Percentiles rank a stretch among this genome's conserved stretches.
Conservation (phyloP, 2,888 invertebrate species). For the Drosophila falleni region DNA sequence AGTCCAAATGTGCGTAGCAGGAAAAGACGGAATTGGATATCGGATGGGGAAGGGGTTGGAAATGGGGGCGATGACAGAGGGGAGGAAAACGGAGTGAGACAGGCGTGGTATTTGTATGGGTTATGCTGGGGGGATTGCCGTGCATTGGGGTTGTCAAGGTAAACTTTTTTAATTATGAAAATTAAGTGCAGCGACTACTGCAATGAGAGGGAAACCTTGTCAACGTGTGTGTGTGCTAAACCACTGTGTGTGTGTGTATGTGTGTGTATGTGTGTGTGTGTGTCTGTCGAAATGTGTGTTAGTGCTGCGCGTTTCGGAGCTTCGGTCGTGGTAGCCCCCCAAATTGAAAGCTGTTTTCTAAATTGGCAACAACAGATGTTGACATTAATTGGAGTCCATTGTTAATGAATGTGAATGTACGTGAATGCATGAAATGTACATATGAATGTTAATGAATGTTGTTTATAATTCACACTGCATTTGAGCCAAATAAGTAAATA, state of each 20-base stretch:
- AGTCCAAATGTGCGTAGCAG: constrained; percentile 65
- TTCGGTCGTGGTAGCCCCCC: constrained; percentile 29
- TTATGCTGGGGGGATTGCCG: constrained; percentile 18
- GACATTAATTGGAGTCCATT: constrained; percentile 59
- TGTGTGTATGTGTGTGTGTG: neutral
- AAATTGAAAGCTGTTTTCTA: constrained; percentile 63
- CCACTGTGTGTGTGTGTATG: neutral
- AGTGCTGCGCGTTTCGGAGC: constrained; percentile 5
- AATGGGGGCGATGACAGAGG: neutral
- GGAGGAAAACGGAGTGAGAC: neutral
- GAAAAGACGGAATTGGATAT: constrained; percentile 45
- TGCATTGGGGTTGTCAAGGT: constrained; percentile 64
- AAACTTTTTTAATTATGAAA: constrained; percentile 80
- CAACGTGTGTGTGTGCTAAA: constrained; percentile 30
- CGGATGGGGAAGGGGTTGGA: constrained; percentile 9
- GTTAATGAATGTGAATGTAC: constrained; percentile 55
- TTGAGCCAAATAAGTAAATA: constrained; percentile 10
- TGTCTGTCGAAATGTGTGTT: neutral
- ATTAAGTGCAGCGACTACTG: constrained; percentile 75
- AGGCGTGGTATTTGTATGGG: constrained; percentile 1
- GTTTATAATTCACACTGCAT: constrained; percentile 3
- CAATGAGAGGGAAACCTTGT: constrained; percentile 60
- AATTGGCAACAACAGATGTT: constrained; percentile 65
- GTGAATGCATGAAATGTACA: constrained; percentile 18
- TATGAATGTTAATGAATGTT: constrained; percentile 41